Evolutionary conservation across 2,888 invertebrate species (phyloP), one percentile per base, ranked within the genome.

Genomic region (Eupithecia inturbata): DNA sequence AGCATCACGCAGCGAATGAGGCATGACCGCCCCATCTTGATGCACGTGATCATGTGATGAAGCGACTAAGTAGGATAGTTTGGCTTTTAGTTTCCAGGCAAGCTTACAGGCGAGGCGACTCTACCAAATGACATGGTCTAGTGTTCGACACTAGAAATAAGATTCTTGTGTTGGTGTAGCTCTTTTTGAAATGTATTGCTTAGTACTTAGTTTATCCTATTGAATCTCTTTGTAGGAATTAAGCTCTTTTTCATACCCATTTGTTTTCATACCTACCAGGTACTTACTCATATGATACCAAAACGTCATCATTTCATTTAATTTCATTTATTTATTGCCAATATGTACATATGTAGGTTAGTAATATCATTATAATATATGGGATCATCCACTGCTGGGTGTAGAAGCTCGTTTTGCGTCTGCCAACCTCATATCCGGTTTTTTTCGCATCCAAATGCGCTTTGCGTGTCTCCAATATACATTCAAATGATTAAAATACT

Each of bases 1-100:
- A 66, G 39, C 14, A 45, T 63, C 72, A 60, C 71, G 80, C 76
- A 77, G 80, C 77, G 74, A 73, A 75, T 74, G 75, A 76, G 74
- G 68, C 78, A 79, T 83, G 84, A 83, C 81, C 81, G 81, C 83
- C 79, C 82, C 85, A 89, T 89, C 89, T 75, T 81, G 90, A 90
- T 90, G 82, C 87, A 87, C 90, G 89, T 89, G 89, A 84, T 80
- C 31, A 67, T 33, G 33, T 45, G 63, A 16, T 36, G 63, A 64
- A n/a, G 33, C n/a, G 3, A 12, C 57, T 12, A 57, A 26, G 26
- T 57, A 26, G 22, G 22, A 26, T 26, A 26, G 26, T 14, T 57
- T 57, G 26, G 26, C 12, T 57, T 53, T 26, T 26, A 57, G 26
- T 53, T 53, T 53, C 22, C 53, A 53, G 53, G 49, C n/a, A 53